A percentile compares a stretch with the other conserved stretches of the same genome.
These are phyloP conservation scores for Pogonomyrmex barbatus DNA, from an alignment of 1,140 invertebrate genomes.

Conservation along the genomic window DNA sequence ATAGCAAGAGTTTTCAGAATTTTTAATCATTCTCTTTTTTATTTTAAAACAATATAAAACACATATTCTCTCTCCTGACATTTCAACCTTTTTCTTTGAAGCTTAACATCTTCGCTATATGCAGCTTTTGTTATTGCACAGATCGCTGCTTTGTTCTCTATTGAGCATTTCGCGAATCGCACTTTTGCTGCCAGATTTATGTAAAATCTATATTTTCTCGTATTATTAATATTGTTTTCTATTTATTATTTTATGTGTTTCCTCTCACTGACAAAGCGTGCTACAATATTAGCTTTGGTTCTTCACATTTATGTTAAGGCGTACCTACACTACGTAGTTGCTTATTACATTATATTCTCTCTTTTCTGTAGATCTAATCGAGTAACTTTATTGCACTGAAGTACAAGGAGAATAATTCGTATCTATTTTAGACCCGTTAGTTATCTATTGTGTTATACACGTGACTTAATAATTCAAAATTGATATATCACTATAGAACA, in stretches of 20 bases:
- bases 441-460: background rate
- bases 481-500: slow-evolving; percentile 40
- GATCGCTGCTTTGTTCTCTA: background rate
- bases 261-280: background rate
- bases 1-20: background rate
- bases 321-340: slow-evolving; percentile 14
- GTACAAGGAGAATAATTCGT: slow-evolving; percentile 3
- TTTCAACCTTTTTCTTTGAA: slow-evolving; percentile 6
- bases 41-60: slow-evolving; percentile 13
- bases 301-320: slow-evolving; percentile 39
- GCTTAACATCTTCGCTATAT: slow-evolving; percentile 2
- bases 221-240: slow-evolving; percentile 21
- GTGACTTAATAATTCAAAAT: slow-evolving; percentile 41
- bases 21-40: background rate
- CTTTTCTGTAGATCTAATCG: slow-evolving; percentile 50
- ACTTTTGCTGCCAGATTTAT: slow-evolving; percentile 4
- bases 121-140: slow-evolving; percentile 12
- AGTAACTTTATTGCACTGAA: slow-evolving; percentile 60
- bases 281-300: slow-evolving; percentile 19
- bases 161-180: background rate
- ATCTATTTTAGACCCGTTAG: slow-evolving; percentile 36
- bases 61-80: background rate
- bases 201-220: slow-evolving; percentile 39
- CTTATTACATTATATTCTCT: slow-evolving; percentile 47
- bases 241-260: slow-evolving; percentile 19